Evolutionary conservation across 2,113 vertebrate genomes (phyloP).

Genomic region (Mesembrinibis cayennensis): DNA sequence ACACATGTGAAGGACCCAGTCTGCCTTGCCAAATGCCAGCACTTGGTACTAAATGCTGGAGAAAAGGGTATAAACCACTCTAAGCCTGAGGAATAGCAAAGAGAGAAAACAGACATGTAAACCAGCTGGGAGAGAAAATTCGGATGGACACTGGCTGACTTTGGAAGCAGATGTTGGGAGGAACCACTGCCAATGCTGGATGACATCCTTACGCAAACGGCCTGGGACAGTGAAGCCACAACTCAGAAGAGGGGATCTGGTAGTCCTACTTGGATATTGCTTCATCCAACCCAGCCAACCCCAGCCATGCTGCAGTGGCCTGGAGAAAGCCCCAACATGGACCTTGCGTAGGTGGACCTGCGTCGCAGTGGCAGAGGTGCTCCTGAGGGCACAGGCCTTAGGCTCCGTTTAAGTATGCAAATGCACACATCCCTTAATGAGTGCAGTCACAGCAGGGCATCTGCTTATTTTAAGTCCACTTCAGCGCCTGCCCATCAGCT

Average conservation of each 20-base stretch:
- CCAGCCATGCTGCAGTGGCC: not conserved
- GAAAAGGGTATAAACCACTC: not conserved
- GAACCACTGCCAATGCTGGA: not conserved
- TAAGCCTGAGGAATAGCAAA: not conserved
- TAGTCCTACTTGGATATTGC: not conserved
- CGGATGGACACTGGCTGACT: not conserved
- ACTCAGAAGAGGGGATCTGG: not conserved
- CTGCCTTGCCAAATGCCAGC: not conserved
- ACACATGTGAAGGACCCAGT: not conserved
- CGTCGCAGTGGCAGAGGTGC: not conserved
- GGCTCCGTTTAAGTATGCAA: not conserved
- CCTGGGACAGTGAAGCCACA: not conserved
- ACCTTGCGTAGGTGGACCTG: fast-evolving
- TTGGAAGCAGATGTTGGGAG: not conserved
- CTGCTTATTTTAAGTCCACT: not conserved
- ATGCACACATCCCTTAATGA: not conserved
- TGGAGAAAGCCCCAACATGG: fast-evolving
- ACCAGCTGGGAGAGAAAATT: not conserved
- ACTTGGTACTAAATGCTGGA: not conserved
- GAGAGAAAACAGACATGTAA: not conserved
- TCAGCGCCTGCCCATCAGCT: not conserved
- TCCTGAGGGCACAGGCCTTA: fast-evolving
- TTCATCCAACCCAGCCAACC: not conserved
- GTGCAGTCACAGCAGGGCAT: not conserved
- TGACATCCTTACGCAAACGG: not conserved